Percentiles rank a stretch among this genome's conserved stretches.
Conservation (phyloP, 2,113 vertebrate genomes). For the Aix galericulata region DNA sequence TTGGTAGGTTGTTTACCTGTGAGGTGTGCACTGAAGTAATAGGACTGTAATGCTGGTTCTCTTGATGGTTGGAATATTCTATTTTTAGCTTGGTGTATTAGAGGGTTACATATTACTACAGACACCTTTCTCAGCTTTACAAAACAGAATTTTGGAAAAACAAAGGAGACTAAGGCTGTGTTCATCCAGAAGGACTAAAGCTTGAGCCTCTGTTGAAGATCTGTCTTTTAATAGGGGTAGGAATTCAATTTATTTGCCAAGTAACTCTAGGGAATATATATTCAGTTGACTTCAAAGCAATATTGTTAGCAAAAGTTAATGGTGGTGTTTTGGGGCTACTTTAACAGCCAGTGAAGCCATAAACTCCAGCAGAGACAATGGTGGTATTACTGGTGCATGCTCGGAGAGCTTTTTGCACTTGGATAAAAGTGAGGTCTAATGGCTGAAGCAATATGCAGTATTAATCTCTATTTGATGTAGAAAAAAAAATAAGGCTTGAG, state of each 20-base stretch:
- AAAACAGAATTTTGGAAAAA: neutral
- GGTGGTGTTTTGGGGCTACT: neutral
- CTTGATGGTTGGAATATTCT: neutral
- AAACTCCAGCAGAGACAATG: neutral
- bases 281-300: neutral
- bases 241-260: neutral
- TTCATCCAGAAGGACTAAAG: neutral
- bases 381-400: neutral
- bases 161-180: neutral
- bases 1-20: neutral
- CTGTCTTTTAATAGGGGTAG: neutral
- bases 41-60: neutral
- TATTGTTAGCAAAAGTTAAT: neutral
- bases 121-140: neutral
- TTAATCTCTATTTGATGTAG: constrained; percentile 47
- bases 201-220: neutral
- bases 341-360: neutral
- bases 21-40: neutral
- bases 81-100: neutral
- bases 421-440: constrained; percentile 30
- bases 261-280: neutral
- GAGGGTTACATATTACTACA: neutral
- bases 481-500: neutral
- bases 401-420: neutral
- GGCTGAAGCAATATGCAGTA: constrained; percentile 31